These are phyloP conservation scores for Dasyprocta punctata DNA, from an alignment of 2,113 vertebrate genomes.

Conservation along the genomic window DNA sequence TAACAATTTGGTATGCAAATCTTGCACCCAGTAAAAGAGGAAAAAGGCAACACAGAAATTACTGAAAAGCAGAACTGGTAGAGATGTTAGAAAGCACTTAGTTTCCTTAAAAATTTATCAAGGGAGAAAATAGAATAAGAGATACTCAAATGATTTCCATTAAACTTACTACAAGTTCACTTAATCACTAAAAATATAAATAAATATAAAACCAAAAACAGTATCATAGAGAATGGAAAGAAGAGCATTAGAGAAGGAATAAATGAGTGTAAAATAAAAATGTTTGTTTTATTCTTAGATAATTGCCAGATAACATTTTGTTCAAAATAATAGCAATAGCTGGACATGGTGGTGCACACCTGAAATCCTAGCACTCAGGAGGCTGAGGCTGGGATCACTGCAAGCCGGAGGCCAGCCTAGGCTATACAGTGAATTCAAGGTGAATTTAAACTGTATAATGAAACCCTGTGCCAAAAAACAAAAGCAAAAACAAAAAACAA, in stretches of 20 bases:
- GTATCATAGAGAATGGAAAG: neutral
- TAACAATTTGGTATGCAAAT: slow-evolving; percentile 56
- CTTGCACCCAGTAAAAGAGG: neutral
- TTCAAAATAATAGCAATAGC: neutral
- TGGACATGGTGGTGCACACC: neutral
- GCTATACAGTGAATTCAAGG: neutral
- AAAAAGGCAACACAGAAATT: slow-evolving; percentile 19
- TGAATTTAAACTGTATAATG: neutral
- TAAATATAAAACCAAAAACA: neutral
- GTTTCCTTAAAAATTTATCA: neutral
- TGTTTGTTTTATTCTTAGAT: neutral
- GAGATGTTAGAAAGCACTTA: neutral
- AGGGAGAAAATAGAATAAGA: neutral
- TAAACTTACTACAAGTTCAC: neutral
- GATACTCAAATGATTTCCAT: neutral
- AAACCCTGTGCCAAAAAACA: neutral
- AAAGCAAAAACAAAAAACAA: neutral
- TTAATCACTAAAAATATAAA: neutral
- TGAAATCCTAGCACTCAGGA: neutral
- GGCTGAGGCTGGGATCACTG: neutral
- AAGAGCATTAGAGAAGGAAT: neutral
- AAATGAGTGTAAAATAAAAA: neutral
- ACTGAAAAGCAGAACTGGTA: slow-evolving; percentile 11
- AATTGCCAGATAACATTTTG: neutral
- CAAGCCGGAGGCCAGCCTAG: neutral